Conservation (phyloP, 2,888 invertebrate genomes). For the Eumerus sabulonum region DNA sequence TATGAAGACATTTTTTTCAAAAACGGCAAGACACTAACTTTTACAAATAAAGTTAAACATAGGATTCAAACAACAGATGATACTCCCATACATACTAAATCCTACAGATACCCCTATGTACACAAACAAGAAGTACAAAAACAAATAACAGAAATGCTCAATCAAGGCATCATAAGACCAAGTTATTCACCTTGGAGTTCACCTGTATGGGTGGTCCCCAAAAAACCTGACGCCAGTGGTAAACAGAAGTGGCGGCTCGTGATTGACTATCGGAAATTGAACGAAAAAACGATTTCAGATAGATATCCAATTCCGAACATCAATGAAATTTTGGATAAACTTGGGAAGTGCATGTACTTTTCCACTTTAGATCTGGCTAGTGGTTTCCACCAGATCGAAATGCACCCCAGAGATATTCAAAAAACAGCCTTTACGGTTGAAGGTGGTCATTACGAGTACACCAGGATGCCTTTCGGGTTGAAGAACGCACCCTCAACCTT, state of each 20-base stretch:
- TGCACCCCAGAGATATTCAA: conserved; percentile 17
- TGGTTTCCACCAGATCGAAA: too few species aligned
- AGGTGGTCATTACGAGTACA: conserved; percentile 7
- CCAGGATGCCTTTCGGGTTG: too few species aligned
- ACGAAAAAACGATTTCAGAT: too few species aligned
- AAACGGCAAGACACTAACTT: conserved; percentile 1
- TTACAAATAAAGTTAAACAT: conserved; percentile 1
- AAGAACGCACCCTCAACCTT: too few species aligned
- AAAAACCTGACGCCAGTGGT: conserved; percentile 18
- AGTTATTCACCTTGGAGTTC: conserved; percentile 26
- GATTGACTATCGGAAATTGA: too few species aligned
- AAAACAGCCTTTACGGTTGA: conserved; percentile 37
- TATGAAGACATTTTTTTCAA: conserved; percentile 21
- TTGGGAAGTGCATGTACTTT: too few species aligned
- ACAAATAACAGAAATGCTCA: conserved; percentile 45
- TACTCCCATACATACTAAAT: too few species aligned
- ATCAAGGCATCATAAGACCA: too few species aligned
- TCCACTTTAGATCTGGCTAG: too few species aligned
- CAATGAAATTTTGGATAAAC: too few species aligned
- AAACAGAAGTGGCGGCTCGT: conserved; percentile 19
- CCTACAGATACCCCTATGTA: conserved; percentile 16
- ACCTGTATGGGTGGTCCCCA: conserved; percentile 15
- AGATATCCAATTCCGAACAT: too few species aligned
- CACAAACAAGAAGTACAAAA: conserved; percentile 38
- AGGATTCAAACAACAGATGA: too few species aligned